Evolutionary conservation across 2,113 vertebrate genomes (phyloP).

Genomic region (Sclerurus mexicanus): DNA sequence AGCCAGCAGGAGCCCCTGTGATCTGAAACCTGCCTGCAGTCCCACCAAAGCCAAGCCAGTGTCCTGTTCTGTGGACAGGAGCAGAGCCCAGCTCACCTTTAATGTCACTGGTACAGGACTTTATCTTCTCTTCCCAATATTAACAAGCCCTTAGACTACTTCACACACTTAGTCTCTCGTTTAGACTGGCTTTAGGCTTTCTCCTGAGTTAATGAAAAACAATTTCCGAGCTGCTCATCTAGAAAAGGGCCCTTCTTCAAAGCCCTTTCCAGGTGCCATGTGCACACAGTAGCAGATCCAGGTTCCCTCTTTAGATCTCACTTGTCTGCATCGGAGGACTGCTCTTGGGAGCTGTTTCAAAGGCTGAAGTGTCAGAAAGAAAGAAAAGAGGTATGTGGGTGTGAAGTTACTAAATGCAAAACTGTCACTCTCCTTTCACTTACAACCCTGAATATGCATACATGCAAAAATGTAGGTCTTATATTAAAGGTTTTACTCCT

Average conservation of each 20-base stretch:
- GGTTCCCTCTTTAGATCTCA: constrained; percentile 64
- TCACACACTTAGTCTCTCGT: background rate
- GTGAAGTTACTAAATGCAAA: constrained; percentile 76
- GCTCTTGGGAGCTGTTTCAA: constrained; percentile 73
- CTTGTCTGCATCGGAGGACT: constrained; percentile 49
- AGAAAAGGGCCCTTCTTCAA: constrained; percentile 41
- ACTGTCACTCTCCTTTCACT: constrained; percentile 76
- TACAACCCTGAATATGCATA: constrained; percentile 74
- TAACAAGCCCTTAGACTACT: background rate
- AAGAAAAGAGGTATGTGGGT: constrained; percentile 69
- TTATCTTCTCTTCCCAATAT: background rate
- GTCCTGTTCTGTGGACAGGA: background rate
- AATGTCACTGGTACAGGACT: too few relatives aligned
- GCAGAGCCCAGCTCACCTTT: background rate
- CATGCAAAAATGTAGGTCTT: constrained; percentile 63
- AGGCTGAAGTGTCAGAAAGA: constrained; percentile 74
- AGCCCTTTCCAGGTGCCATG: constrained; percentile 56
- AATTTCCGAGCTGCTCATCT: constrained; percentile 18
- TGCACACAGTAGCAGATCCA: constrained; percentile 40
- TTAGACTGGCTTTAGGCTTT: constrained; percentile 22
- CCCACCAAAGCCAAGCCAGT: background rate
- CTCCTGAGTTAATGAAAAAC: constrained; percentile 28
- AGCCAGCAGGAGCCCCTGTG: background rate
- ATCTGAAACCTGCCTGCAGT: too few relatives aligned
- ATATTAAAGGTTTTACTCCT: constrained; percentile 64